Conservation (phyloP, 2,888 invertebrate species). For the Thelaira solivaga region DNA sequence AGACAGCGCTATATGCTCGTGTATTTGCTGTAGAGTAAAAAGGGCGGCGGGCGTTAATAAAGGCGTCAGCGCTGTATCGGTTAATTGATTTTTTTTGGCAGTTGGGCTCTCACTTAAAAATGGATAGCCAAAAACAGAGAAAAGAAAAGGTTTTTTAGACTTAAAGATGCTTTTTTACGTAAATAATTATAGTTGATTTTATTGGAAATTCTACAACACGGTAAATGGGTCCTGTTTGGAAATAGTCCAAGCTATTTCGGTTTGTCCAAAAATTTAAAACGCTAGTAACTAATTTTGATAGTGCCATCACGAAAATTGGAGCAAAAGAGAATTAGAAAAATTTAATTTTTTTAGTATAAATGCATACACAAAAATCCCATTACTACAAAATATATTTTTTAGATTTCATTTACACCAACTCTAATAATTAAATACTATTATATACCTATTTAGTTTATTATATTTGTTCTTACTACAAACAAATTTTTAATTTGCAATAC, state of each 20-base stretch:
- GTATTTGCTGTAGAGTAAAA: neutral
- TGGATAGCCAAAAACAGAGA: conserved; percentile 10
- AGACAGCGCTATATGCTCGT: conserved; percentile 2
- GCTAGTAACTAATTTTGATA: too few species aligned
- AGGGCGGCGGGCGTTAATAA: conserved; percentile 61
- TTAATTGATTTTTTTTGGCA: conserved; percentile 64
- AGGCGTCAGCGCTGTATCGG: conserved; percentile 48
- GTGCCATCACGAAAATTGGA: neutral
- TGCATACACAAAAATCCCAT: neutral
- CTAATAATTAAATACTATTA: too few species aligned
- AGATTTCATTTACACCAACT: too few species aligned
- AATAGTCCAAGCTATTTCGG: too few species aligned
- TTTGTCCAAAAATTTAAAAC: too few species aligned
- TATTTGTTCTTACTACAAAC: too few species aligned
- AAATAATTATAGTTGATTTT: neutral
- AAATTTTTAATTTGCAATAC: too few species aligned
- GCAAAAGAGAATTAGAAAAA: neutral
- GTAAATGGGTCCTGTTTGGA: neutral
- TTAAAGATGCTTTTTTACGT: neutral
- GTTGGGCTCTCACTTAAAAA: conserved; percentile 52
- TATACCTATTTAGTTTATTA: too few species aligned
- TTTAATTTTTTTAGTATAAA: neutral
- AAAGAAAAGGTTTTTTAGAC: too few species aligned
- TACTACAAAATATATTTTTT: too few species aligned
- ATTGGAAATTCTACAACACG: conserved; percentile 30